A percentile compares a stretch with the other conserved stretches of the same genome.
These are phyloP conservation scores for Platyscapa corneri DNA, from an alignment of 1,140 invertebrate genomes.

Conservation along the genomic window DNA sequence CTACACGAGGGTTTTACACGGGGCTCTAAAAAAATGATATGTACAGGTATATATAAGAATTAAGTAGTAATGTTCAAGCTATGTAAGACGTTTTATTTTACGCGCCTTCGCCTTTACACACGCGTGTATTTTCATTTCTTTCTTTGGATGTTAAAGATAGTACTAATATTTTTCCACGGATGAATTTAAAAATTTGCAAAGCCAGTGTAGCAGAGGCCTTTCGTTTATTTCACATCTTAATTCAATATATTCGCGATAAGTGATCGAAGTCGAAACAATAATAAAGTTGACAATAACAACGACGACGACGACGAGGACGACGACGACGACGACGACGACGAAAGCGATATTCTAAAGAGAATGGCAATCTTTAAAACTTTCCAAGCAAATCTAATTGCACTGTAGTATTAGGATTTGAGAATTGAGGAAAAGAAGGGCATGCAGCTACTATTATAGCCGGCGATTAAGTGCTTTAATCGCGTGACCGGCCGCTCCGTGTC, in stretches of 20 bases:
- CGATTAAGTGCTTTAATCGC: slow-evolving; percentile 50
- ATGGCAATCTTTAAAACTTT: neutral
- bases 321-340: neutral
- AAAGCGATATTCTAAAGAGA: neutral
- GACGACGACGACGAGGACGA: no score
- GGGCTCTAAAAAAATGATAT: neutral
- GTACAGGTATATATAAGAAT: neutral
- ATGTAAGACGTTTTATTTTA: slow-evolving; percentile 10
- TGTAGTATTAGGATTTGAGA: neutral
- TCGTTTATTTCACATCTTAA: no score
- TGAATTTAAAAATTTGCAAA: no score
- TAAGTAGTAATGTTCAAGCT: slow-evolving; percentile 15
- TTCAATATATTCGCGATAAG: no score
- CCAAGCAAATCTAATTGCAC: neutral
- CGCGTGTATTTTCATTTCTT: no score
- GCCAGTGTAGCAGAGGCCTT: no score
- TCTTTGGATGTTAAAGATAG: no score
- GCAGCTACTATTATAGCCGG: slow-evolving; percentile 38
- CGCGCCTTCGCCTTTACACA: neutral
- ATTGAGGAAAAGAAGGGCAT: slow-evolving; percentile 43
- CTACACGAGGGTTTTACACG: neutral
- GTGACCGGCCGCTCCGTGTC: slow-evolving; percentile 32
- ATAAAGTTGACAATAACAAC: no score
- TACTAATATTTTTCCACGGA: no score
- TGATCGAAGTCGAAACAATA: no score